Conservation (phyloP, 2,113 vertebrate genomes). For the Macquaria ambigua region DNA sequence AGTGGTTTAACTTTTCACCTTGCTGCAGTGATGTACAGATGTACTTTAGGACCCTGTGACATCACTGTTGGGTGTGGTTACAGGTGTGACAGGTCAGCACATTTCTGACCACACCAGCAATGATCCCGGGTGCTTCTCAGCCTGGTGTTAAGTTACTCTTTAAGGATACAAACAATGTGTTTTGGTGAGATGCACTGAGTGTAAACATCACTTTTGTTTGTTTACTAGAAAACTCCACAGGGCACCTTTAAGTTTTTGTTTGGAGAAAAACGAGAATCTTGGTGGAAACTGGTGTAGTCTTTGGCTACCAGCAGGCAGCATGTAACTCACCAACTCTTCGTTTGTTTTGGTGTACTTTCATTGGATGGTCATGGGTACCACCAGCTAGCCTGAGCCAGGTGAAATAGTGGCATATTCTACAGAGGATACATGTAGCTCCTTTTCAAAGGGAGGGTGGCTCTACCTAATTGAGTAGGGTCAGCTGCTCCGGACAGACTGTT, state of each 20-base stretch:
- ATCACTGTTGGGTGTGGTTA: background rate
- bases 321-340: background rate
- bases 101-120: background rate
- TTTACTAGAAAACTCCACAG: background rate
- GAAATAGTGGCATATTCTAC: background rate
- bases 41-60: background rate
- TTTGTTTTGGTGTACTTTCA: background rate
- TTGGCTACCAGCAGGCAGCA: background rate
- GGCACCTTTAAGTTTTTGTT: background rate
- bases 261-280: background rate
- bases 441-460: background rate
- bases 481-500: constrained; percentile 38
- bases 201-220: background rate
- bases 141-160: background rate
- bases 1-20: no score
- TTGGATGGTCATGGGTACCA: background rate
- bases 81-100: background rate
- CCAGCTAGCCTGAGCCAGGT: background rate
- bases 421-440: background rate
- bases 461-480: constrained; percentile 8
- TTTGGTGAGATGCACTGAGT: background rate
- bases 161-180: background rate
- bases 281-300: background rate
- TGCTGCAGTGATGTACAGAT: background rate
- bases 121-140: background rate